Evolutionary conservation across 1,140 invertebrate genomes (phyloP), one percentile per base, ranked within the genome.

Genomic region (Doryteuthis pealeii): DNA sequence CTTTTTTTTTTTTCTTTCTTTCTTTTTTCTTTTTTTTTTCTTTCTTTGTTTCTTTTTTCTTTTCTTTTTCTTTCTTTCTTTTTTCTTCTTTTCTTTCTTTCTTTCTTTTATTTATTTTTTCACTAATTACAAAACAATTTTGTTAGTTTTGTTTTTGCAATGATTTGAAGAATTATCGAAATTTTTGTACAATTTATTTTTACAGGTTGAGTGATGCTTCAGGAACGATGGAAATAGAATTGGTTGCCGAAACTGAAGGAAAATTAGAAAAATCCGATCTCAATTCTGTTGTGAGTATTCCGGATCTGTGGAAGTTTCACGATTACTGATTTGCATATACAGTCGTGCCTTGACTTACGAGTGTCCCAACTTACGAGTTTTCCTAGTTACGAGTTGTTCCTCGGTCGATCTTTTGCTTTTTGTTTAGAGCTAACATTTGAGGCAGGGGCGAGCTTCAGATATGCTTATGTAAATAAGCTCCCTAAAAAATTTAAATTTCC

Each of bases 141-240:
- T 40, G 15, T 58, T 49, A 22, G 22, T 10, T 8, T 8, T 22
- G 45, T 49, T 22, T 49, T 8, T 49, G 45, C 8, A 22, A 49
- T 10, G 8, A 10, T 49, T 8, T 49, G 22, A 22, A 49, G 22
- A 49, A 49, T 49, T 22, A 12, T 12, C 22, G 10, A 12, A 49
- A 49, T 10, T 49, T 10, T 12, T 49, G 10, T 49, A 10, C 45
- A 49, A 49, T 49, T 75, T 68, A 32, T 30, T 68, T 71, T 54
- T 75, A n/a, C 58, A 79, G 78, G 58, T 71, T 81, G 67, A 79
- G 79, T 28, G 82, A 83, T 76, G 77, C 78, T 28, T 49, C 62
- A 26, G 82, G 82, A 54, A 69, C 5, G 5, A 8, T 58, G 54
- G 26, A 73, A 31, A 74, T 83, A 77, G 70, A 71, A 14, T 78